phyloP scores from a whole-genome alignment of 1,140 invertebrate species.

The Gonioctena quinquepunctata region DNA sequence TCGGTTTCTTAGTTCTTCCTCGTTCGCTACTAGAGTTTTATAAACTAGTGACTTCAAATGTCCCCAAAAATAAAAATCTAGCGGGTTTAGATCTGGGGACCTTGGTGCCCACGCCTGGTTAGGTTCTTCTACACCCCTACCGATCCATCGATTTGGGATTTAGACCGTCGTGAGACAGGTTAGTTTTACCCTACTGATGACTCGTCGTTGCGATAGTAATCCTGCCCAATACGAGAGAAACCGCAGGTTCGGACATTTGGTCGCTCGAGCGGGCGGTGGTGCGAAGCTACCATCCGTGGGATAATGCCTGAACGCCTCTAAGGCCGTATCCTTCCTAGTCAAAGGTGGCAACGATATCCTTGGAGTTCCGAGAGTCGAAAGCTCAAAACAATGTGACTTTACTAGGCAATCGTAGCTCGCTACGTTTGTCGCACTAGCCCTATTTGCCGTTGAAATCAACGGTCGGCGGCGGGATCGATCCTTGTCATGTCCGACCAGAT shows the following conservation, averaged over 20 bases:
- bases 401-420: conserved; percentile 32
- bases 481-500: conserved; percentile 29
- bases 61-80: too few relatives aligned
- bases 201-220: conserved; percentile 65
- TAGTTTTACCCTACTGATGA: conserved; percentile 72
- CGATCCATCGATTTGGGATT: too few relatives aligned
- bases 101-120: too few relatives aligned
- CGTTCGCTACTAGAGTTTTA: too few relatives aligned
- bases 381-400: conserved; percentile 62
- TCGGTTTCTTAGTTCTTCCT: too few relatives aligned
- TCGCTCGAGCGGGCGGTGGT: conserved; percentile 69
- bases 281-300: conserved; percentile 81
- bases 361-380: conserved; percentile 57
- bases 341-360: conserved; percentile 43
- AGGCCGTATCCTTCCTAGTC: conserved; percentile 56
- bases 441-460: conserved; percentile 16
- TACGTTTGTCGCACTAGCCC: conserved; percentile 25
- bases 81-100: too few relatives aligned
- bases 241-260: conserved; percentile 81
- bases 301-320: conserved; percentile 85
- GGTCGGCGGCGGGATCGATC: conserved; percentile 28
- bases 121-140: too few relatives aligned
- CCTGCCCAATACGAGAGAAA: conserved; percentile 75
- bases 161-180: conserved; percentile 81
- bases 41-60: too few relatives aligned